Percentiles rank a stretch among this genome's conserved stretches.
phyloP scores from a whole-genome alignment of 2,797 vertebrate genomes.

The Onychomys arenicola region DNA sequence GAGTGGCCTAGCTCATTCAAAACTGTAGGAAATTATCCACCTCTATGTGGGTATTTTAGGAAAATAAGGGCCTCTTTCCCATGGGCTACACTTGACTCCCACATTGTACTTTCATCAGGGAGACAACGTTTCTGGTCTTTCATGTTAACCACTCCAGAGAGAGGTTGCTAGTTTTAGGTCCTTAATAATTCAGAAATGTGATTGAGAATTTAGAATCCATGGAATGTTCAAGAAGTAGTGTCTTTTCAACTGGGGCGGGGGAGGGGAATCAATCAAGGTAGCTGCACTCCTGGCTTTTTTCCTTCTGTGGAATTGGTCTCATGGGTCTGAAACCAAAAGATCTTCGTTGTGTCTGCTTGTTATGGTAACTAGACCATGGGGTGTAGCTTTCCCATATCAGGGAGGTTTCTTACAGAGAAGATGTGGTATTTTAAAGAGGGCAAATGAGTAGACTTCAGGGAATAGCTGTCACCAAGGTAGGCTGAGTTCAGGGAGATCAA shows the following conservation, averaged over 20 bases:
- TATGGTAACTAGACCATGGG: background rate
- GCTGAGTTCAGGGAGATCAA: background rate
- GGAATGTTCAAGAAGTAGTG: constrained; percentile 21
- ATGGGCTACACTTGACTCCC: background rate
- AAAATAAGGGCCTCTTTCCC: constrained; percentile 34
- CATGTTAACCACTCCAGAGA: background rate
- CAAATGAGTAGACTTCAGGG: background rate
- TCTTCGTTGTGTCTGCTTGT: background rate
- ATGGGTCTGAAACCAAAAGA: background rate
- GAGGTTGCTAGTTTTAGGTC: background rate
- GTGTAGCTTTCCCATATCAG: background rate
- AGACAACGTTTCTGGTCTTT: background rate
- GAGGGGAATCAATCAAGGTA: background rate
- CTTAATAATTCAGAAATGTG: constrained; percentile 49
- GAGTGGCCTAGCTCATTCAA: background rate
- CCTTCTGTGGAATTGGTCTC: background rate
- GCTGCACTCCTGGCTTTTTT: background rate
- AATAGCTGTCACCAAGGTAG: background rate
- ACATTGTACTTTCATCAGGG: constrained; percentile 24
- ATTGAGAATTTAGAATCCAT: constrained; percentile 48
- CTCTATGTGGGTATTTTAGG: background rate
- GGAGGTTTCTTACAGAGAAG: background rate
- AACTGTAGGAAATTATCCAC: background rate
- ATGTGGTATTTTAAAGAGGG: background rate
- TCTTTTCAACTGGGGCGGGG: constrained; percentile 65